A percentile compares a stretch with the other conserved stretches of the same genome.
phyloP scores from a whole-genome alignment of 2,113 vertebrate genomes.

The Lepus europaeus region DNA sequence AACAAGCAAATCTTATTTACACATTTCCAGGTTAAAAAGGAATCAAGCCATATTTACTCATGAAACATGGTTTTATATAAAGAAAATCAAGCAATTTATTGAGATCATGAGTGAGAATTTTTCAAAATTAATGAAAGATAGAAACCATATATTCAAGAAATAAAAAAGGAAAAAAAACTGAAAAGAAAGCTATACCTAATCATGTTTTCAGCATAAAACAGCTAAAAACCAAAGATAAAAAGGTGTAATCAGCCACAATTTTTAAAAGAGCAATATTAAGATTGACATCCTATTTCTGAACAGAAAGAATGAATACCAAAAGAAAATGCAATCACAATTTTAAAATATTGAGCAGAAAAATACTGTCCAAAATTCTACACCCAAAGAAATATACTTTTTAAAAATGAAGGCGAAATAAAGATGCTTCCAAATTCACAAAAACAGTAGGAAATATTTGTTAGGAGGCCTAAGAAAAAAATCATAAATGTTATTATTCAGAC shows the following conservation, averaged over 20 bases:
- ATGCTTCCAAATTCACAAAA: slow-evolving; percentile 27
- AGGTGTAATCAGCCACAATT: not conserved
- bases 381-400: not conserved
- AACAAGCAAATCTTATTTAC: not conserved
- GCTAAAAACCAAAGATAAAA: not conserved
- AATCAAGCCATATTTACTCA: not conserved
- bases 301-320: not conserved
- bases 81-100: slow-evolving; percentile 12
- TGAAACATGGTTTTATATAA: not conserved
- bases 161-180: slow-evolving; percentile 22
- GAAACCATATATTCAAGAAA: not conserved
- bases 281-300: not conserved
- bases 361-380: not conserved
- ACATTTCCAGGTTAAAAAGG: not conserved
- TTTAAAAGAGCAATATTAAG: not conserved
- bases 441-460: not conserved
- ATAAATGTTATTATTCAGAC: not conserved
- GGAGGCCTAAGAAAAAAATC: not conserved
- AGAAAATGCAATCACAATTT: not conserved
- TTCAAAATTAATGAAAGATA: not conserved
- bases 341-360: not conserved
- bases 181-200: not conserved
- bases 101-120: not conserved
- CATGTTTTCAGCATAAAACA: slow-evolving; percentile 17
- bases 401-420: not conserved